Percentiles rank a stretch among this genome's conserved stretches.
Evolutionary conservation across 2,888 invertebrate species (phyloP).

Genomic region (Aleiodes leptofemur): DNA sequence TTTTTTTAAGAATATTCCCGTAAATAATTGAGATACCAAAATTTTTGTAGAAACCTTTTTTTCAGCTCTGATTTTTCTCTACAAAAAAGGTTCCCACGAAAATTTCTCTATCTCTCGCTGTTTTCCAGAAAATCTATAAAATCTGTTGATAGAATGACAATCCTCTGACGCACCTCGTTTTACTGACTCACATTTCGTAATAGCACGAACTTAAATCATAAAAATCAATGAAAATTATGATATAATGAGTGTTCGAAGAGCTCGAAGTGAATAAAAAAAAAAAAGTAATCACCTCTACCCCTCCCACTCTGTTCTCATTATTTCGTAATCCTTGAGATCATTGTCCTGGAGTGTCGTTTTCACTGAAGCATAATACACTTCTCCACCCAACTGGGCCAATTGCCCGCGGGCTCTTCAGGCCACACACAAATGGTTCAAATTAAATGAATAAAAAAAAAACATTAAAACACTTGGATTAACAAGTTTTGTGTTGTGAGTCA

Average conservation of each 20-base stretch:
- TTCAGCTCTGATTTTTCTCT: too few species aligned
- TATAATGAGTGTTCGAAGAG: conserved; percentile 13
- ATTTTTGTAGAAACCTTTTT: too few species aligned
- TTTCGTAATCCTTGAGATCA: conserved; percentile 32
- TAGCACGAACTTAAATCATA: neutral
- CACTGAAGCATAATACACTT: conserved; percentile 10
- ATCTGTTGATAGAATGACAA: too few species aligned
- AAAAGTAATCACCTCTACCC: conserved; percentile 9
- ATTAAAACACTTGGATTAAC: too few species aligned
- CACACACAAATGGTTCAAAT: too few species aligned
- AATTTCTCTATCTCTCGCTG: too few species aligned
- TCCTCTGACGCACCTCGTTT: neutral
- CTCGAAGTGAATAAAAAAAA: conserved; percentile 24
- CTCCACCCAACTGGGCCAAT: conserved; percentile 29
- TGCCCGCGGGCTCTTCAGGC: conserved; percentile 22
- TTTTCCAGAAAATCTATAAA: too few species aligned
- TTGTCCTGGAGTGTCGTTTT: conserved; percentile 38
- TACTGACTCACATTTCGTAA: neutral
- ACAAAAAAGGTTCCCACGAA: too few species aligned
- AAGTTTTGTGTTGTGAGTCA: too few species aligned
- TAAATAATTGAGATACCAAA: neutral
- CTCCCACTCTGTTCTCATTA: conserved; percentile 35
- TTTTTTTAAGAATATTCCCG: too few species aligned
- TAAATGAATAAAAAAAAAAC: too few species aligned
- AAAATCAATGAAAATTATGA: conserved; percentile 8